Percentiles rank a stretch among this genome's conserved stretches.
Evolutionary conservation across 2,888 invertebrate species (phyloP).

Genomic region (Hanleya hanleyi): DNA sequence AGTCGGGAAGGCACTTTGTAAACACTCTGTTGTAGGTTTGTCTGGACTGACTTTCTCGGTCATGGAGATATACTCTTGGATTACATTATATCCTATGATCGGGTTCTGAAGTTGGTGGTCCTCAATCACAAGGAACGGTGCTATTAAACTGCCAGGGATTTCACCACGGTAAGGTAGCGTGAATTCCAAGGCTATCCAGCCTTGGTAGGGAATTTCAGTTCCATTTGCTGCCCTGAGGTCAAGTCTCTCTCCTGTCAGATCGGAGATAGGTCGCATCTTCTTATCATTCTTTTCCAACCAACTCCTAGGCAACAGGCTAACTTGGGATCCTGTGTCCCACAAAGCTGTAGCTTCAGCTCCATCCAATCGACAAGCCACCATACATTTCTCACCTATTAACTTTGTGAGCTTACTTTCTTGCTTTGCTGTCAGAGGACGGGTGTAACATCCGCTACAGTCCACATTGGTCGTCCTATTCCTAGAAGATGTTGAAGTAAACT

Average conservation of each 20-base stretch:
- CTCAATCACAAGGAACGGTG: constrained; percentile 1
- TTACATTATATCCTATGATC: constrained; percentile 18
- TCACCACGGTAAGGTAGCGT: not conserved
- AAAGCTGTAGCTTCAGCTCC: not conserved
- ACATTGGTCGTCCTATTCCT: not conserved
- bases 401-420: constrained; percentile 3
- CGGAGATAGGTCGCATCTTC: not conserved
- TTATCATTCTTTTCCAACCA: not conserved
- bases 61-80: constrained; percentile 12
- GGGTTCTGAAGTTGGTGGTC: not conserved
- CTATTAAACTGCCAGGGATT: not conserved
- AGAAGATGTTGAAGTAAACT: not conserved
- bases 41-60: not conserved
- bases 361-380: constrained; percentile 2
- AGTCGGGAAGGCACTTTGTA: not conserved
- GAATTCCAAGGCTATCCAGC: constrained; percentile 8
- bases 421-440: not conserved
- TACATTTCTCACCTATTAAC: constrained; percentile 9
- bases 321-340: constrained; percentile 13
- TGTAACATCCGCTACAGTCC: not conserved
- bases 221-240: constrained; percentile 7
- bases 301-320: not conserved
- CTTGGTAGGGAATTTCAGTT: constrained; percentile 3
- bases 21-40: not conserved
- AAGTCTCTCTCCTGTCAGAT: not conserved